Evolutionary conservation across 2,113 vertebrate genomes (phyloP), one percentile per base, ranked within the genome.

Genomic region (Mionectes macconnelli): DNA sequence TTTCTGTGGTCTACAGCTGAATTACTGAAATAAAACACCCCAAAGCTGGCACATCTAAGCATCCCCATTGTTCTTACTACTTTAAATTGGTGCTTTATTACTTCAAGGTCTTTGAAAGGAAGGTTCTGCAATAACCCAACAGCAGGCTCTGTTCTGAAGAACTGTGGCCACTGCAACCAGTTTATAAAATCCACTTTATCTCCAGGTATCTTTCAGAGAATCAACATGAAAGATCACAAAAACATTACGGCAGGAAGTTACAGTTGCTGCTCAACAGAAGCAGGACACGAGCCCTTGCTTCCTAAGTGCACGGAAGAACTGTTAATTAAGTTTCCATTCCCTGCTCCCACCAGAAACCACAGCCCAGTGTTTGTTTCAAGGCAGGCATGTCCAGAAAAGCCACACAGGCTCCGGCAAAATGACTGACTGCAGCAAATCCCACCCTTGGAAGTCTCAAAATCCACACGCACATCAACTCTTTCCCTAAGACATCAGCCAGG

Each of bases 281-380:
- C 47, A 72, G 42, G 14, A 66, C 13, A 45, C 1, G 1, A 80
- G 63, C 63, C 67, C 74, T 39, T 4, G 3, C 53, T 74, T 53
- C 68, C 33, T 20, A 18, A 85, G n/a, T 1, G 21, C 33, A 52
- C 55, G 10, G 4, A 11, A 63, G 67, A 85, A 35, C 62, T 85
- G 87, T 30, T 94, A 57, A 87, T 60, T 37, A 83, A 79, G 17
- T 91, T 90, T 91, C 82, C 78, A 94, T 42, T 87, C 82, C 78
- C 59, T 76, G 55, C 33, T 93, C 84, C 84, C 94, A 86, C 55
- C 22, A 89, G 50, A 85, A 89, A 93, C 84, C 93, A 80, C 87
- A 69, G 63, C 55, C 93, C n/a, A 39, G 22, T 4, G 50, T 28
- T n/a, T 73, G 74, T 74, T 85, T 72, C 47, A 10, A 91, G 87